Percentiles rank a stretch among this genome's conserved stretches.
Evolutionary conservation across 2,113 vertebrate genomes (phyloP).

Genomic region (Strigops habroptila): DNA sequence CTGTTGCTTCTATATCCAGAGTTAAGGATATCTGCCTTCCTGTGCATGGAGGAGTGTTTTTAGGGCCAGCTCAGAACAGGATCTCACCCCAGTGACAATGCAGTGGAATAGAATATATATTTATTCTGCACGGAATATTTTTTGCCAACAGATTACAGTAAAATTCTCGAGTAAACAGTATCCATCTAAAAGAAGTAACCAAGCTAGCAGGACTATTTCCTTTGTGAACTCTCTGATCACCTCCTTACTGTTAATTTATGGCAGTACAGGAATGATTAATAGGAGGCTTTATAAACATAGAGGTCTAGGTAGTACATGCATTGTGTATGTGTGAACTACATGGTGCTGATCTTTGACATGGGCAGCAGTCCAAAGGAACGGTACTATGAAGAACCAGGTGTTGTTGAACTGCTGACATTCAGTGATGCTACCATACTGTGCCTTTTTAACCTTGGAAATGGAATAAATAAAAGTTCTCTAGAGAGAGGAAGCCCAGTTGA

Average conservation of each 20-base stretch:
- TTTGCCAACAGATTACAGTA: not conserved
- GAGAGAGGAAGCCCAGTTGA: not conserved
- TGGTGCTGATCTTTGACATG: not conserved
- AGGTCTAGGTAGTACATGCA: not conserved
- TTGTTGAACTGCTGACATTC: not conserved
- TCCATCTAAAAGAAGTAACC: not conserved
- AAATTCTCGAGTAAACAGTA: not conserved
- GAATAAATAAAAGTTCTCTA: not conserved
- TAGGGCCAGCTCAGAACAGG: not conserved
- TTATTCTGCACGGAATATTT: not conserved
- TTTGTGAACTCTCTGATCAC: not conserved
- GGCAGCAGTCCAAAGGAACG: not conserved
- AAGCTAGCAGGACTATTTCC: not conserved
- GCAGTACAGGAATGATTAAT: not conserved
- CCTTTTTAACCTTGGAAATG: not conserved
- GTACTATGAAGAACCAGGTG: not conserved
- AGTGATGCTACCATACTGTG: not conserved
- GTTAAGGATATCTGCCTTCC: not conserved
- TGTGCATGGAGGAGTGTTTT: not conserved
- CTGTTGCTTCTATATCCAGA: not conserved
- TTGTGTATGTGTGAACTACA: not conserved
- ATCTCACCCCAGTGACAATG: not conserved
- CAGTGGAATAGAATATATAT: not conserved
- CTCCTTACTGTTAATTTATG: not conserved
- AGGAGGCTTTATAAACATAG: not conserved